Evolutionary conservation across 2,113 vertebrate species (phyloP).

Genomic region (Mesitornis unicolor): DNA sequence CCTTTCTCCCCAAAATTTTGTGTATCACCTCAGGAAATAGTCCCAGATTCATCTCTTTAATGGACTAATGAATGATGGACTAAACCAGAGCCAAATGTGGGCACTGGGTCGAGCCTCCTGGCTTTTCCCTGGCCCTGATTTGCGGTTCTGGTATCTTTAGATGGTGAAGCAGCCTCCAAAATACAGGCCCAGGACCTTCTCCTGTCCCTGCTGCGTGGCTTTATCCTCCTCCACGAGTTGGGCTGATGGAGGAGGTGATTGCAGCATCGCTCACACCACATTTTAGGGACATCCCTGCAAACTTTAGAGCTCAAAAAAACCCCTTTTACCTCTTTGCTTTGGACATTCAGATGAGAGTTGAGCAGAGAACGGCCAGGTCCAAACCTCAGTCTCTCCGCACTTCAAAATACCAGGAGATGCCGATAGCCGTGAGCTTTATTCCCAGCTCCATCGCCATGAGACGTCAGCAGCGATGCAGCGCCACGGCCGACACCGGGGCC

Average conservation of each 20-base stretch:
- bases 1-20: fast-evolving
- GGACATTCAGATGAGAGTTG: background rate
- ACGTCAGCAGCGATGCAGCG: background rate
- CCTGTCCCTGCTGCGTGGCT: background rate
- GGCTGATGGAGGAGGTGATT: background rate
- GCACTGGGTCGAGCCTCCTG: fast-evolving
- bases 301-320: background rate
- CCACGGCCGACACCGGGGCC: background rate
- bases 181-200: background rate
- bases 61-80: background rate
- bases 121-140: background rate
- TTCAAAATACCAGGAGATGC: background rate
- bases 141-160: background rate
- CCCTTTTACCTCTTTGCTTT: background rate
- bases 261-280: background rate
- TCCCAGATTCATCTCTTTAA: background rate
- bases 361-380: background rate
- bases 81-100: background rate
- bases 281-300: background rate
- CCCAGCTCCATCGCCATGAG: background rate
- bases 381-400: background rate
- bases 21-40: background rate
- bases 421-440: background rate
- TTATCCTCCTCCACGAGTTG: background rate
- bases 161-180: background rate